phyloP scores from a whole-genome alignment of 2,888 invertebrate species.

The Hybos culiciformis region DNA sequence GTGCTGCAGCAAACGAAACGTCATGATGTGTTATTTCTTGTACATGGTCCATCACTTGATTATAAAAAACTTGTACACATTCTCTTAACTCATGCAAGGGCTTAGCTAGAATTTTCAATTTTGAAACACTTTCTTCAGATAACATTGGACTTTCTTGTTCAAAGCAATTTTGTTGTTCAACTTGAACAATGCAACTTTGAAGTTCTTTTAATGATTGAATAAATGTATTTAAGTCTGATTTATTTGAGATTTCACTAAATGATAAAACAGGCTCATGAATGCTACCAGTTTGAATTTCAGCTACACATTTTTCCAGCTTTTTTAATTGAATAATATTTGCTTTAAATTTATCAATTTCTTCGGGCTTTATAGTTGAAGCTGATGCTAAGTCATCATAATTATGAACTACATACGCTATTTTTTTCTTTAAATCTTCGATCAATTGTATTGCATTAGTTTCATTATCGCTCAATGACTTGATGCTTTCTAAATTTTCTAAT shows the following conservation, averaged over 20 bases:
- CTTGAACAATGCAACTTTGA: constrained; percentile 26
- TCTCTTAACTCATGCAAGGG: constrained; percentile 27
- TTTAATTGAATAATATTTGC: constrained; percentile 30
- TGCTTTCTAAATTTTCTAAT: constrained; percentile 10
- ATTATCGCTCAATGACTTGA: background rate
- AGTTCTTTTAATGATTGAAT: constrained; percentile 27
- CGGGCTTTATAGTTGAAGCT: constrained; percentile 15
- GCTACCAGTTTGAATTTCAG: constrained; percentile 29
- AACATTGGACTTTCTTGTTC: constrained; percentile 14
- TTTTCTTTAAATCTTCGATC: constrained; percentile 24
- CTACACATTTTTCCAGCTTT: constrained; percentile 32
- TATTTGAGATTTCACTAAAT: constrained; percentile 28
- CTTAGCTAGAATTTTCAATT: constrained; percentile 21
- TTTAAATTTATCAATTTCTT: constrained; percentile 20
- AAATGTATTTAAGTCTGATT: constrained; percentile 24
- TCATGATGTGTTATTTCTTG: constrained; percentile 15
- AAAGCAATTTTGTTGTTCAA: constrained; percentile 22
- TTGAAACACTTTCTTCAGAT: constrained; percentile 18
- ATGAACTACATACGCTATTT: constrained; percentile 24
- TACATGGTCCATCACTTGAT: constrained; percentile 19
- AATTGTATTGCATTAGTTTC: constrained; percentile 16
- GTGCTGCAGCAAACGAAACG: constrained; percentile 14
- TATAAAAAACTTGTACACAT: constrained; percentile 20
- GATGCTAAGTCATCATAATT: constrained; percentile 24
- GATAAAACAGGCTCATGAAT: constrained; percentile 25